Conservation (phyloP, 2,797 vertebrate genomes). For the Meriones psammophilus region DNA sequence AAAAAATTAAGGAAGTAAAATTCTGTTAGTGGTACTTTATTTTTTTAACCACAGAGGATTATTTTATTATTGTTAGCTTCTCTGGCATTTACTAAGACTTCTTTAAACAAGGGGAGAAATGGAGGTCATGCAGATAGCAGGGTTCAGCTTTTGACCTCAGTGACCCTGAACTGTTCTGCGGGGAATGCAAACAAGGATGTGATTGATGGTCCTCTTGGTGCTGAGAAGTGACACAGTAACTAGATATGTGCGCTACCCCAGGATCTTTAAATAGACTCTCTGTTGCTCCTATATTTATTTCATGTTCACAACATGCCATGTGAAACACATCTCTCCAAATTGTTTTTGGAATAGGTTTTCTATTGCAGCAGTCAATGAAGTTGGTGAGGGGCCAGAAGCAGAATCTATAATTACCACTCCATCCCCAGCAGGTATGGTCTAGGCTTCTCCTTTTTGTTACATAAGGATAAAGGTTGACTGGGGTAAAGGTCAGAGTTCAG, state of each 20-base stretch:
- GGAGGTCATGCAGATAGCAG: constrained; percentile 60
- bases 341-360: constrained; percentile 86
- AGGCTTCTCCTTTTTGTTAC: background rate
- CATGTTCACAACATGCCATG: constrained; percentile 60
- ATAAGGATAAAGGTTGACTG: background rate
- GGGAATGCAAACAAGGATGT: constrained; percentile 76
- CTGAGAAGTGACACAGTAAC: constrained; percentile 44
- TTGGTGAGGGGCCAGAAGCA: constrained; percentile 87
- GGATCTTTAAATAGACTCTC: constrained; percentile 70
- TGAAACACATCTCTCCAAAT: constrained; percentile 72
- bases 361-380: constrained; percentile 88
- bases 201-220: constrained; percentile 69
- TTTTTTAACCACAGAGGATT: constrained; percentile 51
- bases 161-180: constrained; percentile 66
- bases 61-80: constrained; percentile 74
- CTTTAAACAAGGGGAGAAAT: constrained; percentile 53
- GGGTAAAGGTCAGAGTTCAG: constrained; percentile 3
- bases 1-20: constrained; percentile 19
- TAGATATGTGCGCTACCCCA: constrained; percentile 39
- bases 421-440: constrained; percentile 83
- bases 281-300: constrained; percentile 68
- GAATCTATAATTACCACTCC: constrained; percentile 87
- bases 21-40: constrained; percentile 46
- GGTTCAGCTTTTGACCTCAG: constrained; percentile 71
- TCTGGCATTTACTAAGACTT: constrained; percentile 50